Evolutionary conservation across 2,797 vertebrate genomes (phyloP).

Genomic region (Echeneis naucrates): DNA sequence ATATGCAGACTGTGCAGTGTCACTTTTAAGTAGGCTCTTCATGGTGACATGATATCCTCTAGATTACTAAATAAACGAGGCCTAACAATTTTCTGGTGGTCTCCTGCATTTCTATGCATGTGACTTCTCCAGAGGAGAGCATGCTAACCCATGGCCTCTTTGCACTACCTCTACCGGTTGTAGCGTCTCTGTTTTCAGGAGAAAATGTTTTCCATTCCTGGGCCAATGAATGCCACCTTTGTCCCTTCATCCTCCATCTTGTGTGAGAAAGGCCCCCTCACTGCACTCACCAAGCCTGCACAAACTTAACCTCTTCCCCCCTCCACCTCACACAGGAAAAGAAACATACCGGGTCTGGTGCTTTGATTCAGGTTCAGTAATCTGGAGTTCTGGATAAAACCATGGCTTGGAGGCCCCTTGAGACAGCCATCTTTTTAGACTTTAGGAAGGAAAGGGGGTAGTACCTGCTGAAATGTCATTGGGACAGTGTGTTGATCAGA

Average conservation of each 20-base stretch:
- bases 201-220: slow-evolving; percentile 90
- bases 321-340: slow-evolving; percentile 83
- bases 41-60: slow-evolving; percentile 46
- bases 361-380: slow-evolving; percentile 79
- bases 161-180: slow-evolving; percentile 70
- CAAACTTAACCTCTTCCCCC: slow-evolving; percentile 84
- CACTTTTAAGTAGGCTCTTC: slow-evolving; percentile 7
- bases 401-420: slow-evolving; percentile 47
- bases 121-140: slow-evolving; percentile 55
- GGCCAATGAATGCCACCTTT: slow-evolving; percentile 89
- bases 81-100: slow-evolving; percentile 43
- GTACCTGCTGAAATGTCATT: slow-evolving; percentile 32
- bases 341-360: slow-evolving; percentile 74
- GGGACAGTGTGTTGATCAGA: slow-evolving; percentile 6
- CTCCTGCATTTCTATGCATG: slow-evolving; percentile 37
- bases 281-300: slow-evolving; percentile 78
- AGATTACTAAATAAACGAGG: slow-evolving; percentile 55
- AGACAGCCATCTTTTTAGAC: slow-evolving; percentile 32
- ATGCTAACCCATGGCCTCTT: slow-evolving; percentile 73
- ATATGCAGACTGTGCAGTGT: slow-evolving; percentile 29
- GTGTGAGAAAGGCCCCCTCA: slow-evolving; percentile 83
- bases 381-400: slow-evolving; percentile 70
- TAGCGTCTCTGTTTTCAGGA: slow-evolving; percentile 84
- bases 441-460: slow-evolving; percentile 26
- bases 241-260: slow-evolving; percentile 86